Percentiles rank a stretch among this genome's conserved stretches.
Evolutionary conservation across 2,113 vertebrate genomes (phyloP).

Genomic region (Myotis brandtii): DNA sequence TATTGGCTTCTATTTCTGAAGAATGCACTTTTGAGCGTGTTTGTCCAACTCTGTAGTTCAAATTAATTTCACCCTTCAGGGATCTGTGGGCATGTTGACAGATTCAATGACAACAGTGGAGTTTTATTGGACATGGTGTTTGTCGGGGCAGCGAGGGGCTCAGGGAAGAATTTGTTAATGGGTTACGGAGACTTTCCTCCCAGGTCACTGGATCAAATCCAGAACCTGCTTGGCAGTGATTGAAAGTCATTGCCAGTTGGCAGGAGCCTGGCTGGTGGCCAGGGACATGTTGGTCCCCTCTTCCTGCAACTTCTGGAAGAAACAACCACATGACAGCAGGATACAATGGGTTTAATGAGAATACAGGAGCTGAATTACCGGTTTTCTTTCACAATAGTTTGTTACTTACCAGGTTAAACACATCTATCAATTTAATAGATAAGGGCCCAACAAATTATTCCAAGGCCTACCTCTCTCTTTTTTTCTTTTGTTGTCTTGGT

Average conservation of each 20-base stretch:
- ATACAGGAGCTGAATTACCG: background rate
- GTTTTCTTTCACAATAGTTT: background rate
- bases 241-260: conserved; percentile 66
- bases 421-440: background rate
- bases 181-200: conserved; percentile 56
- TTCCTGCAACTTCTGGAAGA: background rate
- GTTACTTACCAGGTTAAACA: background rate
- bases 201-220: conserved; percentile 64
- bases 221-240: conserved; percentile 69
- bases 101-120: conserved; percentile 52
- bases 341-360: background rate
- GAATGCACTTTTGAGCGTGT: conserved; percentile 62
- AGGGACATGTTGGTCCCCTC: background rate
- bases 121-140: conserved; percentile 64
- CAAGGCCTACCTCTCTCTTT: background rate
- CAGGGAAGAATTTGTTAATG: conserved; percentile 62
- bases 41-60: conserved; percentile 63
- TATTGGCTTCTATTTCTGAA: conserved; percentile 56
- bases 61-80: conserved; percentile 78
- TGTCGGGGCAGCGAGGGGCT: background rate
- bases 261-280: conserved; percentile 4
- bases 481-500: background rate
- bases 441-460: background rate
- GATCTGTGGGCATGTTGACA: conserved; percentile 69
- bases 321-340: background rate